These are phyloP conservation scores for Ariopsis seemanni DNA, from an alignment of 2,113 vertebrate species.

Conservation along the genomic window DNA sequence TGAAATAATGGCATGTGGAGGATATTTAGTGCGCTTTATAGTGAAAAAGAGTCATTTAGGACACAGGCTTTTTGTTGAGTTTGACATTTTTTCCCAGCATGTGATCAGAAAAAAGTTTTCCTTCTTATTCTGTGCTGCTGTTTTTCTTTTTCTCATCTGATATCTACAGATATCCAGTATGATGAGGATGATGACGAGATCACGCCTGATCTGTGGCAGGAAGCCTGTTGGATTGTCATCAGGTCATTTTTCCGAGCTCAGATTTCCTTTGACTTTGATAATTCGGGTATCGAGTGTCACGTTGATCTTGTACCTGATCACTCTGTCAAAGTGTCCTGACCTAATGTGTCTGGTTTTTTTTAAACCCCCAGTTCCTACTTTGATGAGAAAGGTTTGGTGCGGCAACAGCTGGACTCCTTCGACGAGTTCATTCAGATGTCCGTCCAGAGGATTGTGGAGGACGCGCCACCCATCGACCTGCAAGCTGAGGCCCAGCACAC, in stretches of 20 bases:
- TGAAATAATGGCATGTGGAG: not conserved
- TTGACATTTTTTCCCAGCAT: not conserved
- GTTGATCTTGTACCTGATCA: not conserved
- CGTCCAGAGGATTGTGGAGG: conserved; percentile 97
- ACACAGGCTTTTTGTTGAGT: not conserved
- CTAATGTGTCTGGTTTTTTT: not conserved
- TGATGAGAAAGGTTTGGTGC: conserved; percentile 96
- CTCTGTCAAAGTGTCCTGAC: too few relatives aligned
- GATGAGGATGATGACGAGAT: conserved; percentile 99
- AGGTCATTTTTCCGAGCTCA: conserved; percentile 74
- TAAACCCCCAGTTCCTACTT: conserved; percentile 85
- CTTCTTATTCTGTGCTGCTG: not conserved
- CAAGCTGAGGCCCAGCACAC: conserved; percentile 98
- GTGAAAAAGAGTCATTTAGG: not conserved
- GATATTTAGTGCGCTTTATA: not conserved
- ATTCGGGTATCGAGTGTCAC: not conserved
- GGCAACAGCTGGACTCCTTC: conserved; percentile 96
- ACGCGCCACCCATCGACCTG: conserved; percentile 94
- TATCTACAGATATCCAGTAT: conserved; percentile 87
- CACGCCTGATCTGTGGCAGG: conserved; percentile 96
- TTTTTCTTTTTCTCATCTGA: conserved; percentile 11
- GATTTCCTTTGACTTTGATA: not conserved
- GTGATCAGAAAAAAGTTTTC: too few relatives aligned
- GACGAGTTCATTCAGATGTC: conserved; percentile 99
- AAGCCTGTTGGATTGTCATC: conserved; percentile 98